Conservation (phyloP, 2,797 vertebrate genomes). For the Chanos chanos region DNA sequence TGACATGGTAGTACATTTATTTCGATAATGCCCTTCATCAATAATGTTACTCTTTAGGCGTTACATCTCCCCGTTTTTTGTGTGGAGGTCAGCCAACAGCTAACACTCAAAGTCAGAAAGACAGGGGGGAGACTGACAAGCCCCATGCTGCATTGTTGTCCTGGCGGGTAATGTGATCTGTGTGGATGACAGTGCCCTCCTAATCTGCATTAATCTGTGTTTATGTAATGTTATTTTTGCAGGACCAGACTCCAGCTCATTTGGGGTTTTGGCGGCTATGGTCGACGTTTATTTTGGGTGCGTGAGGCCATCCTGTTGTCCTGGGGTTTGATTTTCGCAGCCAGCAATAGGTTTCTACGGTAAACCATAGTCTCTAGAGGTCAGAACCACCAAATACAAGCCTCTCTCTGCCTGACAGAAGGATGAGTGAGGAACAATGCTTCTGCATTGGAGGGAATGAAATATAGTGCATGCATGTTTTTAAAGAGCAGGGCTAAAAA, state of each 20-base stretch:
- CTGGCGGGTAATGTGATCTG: conserved; percentile 33
- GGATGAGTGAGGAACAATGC: no score
- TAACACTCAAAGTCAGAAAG: background rate
- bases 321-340: conserved; percentile 11
- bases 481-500: no score
- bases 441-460: no score
- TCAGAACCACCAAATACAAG: no score
- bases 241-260: conserved; percentile 45
- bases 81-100: background rate
- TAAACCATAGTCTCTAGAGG: no score
- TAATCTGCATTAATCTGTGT: conserved; percentile 63
- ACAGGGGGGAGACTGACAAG: background rate
- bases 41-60: no score
- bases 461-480: no score
- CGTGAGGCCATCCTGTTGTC: conserved; percentile 16
- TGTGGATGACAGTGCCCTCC: conserved; percentile 37
- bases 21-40: no score
- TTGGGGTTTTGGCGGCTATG: conserved; percentile 39
- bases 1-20: no score
- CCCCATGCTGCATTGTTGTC: conserved; percentile 31
- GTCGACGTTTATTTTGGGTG: conserved; percentile 58
- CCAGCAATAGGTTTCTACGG: no score
- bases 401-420: no score
- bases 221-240: conserved; percentile 54
- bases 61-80: no score